Conservation (phyloP, 2,113 vertebrate species). For the Thoracochromis brauschi region DNA sequence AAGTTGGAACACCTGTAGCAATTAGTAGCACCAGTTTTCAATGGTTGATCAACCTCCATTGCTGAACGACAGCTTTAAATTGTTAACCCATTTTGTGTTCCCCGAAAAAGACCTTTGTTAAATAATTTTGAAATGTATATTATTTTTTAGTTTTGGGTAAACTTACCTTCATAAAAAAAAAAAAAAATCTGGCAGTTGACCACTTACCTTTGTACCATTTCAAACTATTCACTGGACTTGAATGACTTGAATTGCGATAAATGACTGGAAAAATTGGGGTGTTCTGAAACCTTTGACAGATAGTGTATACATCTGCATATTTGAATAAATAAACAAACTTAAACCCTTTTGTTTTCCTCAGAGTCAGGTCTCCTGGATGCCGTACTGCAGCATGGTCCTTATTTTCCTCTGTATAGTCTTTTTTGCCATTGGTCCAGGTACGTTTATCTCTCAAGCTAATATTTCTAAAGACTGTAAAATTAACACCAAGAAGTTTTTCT, state of each 20-base stretch:
- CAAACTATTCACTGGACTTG: background rate
- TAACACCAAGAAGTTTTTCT: background rate
- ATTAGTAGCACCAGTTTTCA: background rate
- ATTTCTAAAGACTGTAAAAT: background rate
- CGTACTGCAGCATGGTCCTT: slow-evolving; percentile 76
- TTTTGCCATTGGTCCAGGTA: slow-evolving; percentile 75
- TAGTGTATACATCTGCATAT: background rate
- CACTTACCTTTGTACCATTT: background rate
- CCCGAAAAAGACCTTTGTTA: background rate
- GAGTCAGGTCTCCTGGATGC: slow-evolving; percentile 68
- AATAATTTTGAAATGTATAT: background rate
- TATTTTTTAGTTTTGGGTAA: background rate
- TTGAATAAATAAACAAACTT: background rate
- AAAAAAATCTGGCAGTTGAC: background rate
- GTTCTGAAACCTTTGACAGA: background rate
- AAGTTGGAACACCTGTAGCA: background rate
- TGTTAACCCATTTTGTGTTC: background rate
- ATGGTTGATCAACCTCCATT: background rate
- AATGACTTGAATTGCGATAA: background rate
- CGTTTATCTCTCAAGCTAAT: background rate
- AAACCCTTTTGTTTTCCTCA: slow-evolving; percentile 16
- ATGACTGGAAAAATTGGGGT: background rate
- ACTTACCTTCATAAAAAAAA: background rate
- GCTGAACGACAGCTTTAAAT: background rate
- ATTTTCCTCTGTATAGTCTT: slow-evolving; percentile 74